Conservation (phyloP, 2,113 vertebrate species). For the Isichthys henryi region DNA sequence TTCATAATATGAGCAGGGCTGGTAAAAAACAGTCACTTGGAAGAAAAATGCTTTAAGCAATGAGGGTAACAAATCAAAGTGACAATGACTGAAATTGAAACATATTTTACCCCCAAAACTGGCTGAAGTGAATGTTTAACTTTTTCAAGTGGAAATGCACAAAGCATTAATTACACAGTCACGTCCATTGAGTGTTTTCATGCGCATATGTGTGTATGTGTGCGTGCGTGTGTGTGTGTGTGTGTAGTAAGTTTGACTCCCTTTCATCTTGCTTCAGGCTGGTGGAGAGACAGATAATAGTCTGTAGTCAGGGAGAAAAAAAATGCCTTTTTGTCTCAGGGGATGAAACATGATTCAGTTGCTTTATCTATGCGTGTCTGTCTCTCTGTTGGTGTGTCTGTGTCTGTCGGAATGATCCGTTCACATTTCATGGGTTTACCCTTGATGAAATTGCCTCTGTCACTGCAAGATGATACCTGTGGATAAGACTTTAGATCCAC, state of each 20-base stretch:
- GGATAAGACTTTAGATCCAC: not conserved
- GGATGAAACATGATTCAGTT: slow-evolving; percentile 2
- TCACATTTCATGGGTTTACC: slow-evolving; percentile 14
- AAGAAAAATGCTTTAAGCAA: not conserved
- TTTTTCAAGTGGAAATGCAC: not conserved
- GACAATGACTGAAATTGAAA: not conserved
- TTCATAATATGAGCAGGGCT: not conserved
- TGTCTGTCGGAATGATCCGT: not conserved
- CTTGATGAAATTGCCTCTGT: slow-evolving; percentile 12
- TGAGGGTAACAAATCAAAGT: not conserved
- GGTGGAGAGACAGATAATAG: not conserved
- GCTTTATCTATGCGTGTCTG: slow-evolving; percentile 2
- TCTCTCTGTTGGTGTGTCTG: not conserved
- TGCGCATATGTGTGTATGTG: not conserved
- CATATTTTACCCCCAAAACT: not conserved
- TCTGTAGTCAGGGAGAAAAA: slow-evolving; percentile 1
- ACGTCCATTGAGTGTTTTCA: not conserved
- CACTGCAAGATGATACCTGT: slow-evolving; percentile 3
- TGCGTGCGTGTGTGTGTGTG: not conserved
- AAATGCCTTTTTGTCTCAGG: slow-evolving; percentile 11
- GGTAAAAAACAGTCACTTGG: not conserved
- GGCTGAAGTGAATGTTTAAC: not conserved
- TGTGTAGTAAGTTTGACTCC: not conserved
- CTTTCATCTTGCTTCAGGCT: not conserved
- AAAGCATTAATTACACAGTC: slow-evolving; percentile 1